A percentile compares a stretch with the other conserved stretches of the same genome.
Evolutionary conservation across 2,113 vertebrate species (phyloP).

Genomic region (Pithys albifrons): DNA sequence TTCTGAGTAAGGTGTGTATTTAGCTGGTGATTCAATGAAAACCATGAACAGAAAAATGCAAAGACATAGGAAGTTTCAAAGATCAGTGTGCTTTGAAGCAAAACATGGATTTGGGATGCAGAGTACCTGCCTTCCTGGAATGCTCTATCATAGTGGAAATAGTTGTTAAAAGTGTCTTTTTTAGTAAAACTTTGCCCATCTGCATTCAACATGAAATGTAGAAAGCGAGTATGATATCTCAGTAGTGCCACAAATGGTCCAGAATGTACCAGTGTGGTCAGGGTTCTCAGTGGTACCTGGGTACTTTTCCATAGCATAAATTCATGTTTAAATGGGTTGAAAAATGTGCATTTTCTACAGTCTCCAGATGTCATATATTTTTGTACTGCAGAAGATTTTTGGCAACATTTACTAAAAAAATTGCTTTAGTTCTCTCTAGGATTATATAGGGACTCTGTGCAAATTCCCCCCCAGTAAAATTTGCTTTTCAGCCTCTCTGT

Average conservation of each 20-base stretch:
- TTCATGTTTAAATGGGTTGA: not conserved
- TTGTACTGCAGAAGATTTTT: not conserved
- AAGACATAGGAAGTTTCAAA: not conserved
- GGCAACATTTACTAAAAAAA: not conserved
- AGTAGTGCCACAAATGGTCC: not conserved
- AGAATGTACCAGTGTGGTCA: fast-evolving
- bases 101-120: not conserved
- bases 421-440: not conserved
- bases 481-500: not conserved
- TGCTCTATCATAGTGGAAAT: not conserved
- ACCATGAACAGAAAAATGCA: not conserved
- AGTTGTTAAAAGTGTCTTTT: not conserved
- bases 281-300: not conserved
- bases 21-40: not conserved
- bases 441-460: not conserved
- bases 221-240: not conserved
- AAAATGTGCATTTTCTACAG: not conserved
- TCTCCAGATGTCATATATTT: not conserved
- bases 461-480: not conserved
- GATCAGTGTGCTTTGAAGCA: not conserved
- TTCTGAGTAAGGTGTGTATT: not conserved
- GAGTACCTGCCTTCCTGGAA: not conserved
- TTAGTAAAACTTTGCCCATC: not conserved
- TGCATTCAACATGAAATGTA: not conserved
- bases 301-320: not conserved